Conservation (phyloP, 2,888 invertebrate species). For the Cephus nigrinus region DNA sequence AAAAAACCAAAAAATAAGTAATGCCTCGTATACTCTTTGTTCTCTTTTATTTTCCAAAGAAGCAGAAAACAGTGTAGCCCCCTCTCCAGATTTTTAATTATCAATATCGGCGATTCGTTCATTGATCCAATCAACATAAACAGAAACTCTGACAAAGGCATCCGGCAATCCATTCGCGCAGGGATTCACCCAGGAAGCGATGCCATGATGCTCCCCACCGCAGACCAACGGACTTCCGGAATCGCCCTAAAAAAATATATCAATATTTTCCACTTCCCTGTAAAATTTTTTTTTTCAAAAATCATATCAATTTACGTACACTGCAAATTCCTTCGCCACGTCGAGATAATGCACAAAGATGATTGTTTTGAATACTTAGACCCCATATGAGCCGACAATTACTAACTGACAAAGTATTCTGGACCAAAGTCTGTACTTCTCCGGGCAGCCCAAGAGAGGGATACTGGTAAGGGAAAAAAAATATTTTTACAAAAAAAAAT, state of each 20-base stretch:
- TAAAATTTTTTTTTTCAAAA: not conserved
- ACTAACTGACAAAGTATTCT: not conserved
- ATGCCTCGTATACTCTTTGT: not conserved
- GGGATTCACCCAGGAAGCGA: slow-evolving; percentile 9
- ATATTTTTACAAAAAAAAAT: too few species aligned
- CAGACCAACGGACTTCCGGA: slow-evolving; percentile 8
- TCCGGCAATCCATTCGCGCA: slow-evolving; percentile 8
- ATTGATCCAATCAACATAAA: slow-evolving; percentile 6
- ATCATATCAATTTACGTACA: not conserved
- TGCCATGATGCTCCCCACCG: not conserved
- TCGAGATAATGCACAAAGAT: not conserved
- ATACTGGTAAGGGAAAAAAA: not conserved
- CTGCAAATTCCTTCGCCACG: not conserved
- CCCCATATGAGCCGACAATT: not conserved
- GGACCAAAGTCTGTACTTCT: not conserved
- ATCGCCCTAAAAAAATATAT: slow-evolving; percentile 5
- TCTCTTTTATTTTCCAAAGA: not conserved
- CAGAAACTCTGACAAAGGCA: not conserved
- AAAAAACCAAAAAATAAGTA: not conserved
- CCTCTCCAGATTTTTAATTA: not conserved
- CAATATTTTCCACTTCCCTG: not conserved
- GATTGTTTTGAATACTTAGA: not conserved
- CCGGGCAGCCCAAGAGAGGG: not conserved
- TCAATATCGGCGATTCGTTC: not conserved
- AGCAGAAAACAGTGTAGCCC: not conserved